Percentiles rank a stretch among this genome's conserved stretches.
These are phyloP conservation scores for Sphaerodactylus townsendi DNA, from an alignment of 2,113 vertebrate species.

Conservation along the genomic window DNA sequence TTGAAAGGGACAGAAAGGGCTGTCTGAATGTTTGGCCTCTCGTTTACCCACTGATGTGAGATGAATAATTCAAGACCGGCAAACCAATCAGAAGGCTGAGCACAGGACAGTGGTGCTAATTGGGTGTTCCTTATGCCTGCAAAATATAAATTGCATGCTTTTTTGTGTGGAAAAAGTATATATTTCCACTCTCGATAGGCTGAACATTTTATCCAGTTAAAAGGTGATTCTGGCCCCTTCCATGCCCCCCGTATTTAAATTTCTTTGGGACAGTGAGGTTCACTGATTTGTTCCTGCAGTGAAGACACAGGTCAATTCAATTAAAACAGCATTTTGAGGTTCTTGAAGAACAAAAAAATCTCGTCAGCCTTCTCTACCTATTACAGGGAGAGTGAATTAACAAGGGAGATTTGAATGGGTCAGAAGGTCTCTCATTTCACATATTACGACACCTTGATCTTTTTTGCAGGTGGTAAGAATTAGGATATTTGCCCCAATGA, in stretches of 20 bases:
- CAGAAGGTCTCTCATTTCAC: neutral
- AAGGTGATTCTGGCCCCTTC: neutral
- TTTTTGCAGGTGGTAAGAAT: neutral
- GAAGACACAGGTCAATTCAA: conserved; percentile 13
- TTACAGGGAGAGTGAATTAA: neutral
- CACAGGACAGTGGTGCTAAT: conserved; percentile 33
- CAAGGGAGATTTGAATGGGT: neutral
- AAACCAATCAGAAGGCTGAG: conserved; percentile 24
- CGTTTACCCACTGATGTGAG: conserved; percentile 26
- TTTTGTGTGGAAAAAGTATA: too few species aligned
- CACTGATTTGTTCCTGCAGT: conserved; percentile 9
- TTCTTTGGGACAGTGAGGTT: conserved; percentile 19
- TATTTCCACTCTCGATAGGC: neutral
- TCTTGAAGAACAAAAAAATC: conserved; percentile 10
- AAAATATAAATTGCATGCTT: conserved; percentile 21
- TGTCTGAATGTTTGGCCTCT: neutral
- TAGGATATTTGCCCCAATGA: neutral
- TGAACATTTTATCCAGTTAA: neutral
- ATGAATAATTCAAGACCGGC: conserved; percentile 30
- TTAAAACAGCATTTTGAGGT: conserved; percentile 12
- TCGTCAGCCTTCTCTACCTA: too few species aligned
- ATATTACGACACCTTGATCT: too few species aligned
- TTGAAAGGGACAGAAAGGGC: conserved; percentile 9
- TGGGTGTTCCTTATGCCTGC: conserved; percentile 30
- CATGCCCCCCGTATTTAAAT: neutral